Conservation (phyloP, 2,113 vertebrate species). For the Hippoglossus stenolepis region DNA sequence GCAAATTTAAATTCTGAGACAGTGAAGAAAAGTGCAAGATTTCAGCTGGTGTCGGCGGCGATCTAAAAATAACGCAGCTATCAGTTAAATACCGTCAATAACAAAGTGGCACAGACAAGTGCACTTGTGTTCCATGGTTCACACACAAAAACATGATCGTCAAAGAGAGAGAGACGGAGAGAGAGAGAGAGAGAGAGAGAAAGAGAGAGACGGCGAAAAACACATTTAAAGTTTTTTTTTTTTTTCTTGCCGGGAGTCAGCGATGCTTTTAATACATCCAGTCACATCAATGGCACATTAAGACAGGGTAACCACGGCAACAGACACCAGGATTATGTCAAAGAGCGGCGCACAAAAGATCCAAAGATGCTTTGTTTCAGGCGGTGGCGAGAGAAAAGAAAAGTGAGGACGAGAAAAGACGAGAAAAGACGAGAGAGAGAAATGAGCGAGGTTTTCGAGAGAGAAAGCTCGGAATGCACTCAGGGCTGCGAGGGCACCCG, state of each 20-base stretch:
- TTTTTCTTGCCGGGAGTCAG: constrained; percentile 35
- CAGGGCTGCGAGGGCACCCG: background rate
- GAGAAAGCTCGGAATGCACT: too few relatives aligned
- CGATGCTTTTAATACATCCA: constrained; percentile 64
- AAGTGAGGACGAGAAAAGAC: background rate
- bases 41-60: constrained; percentile 19
- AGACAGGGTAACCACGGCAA: constrained; percentile 77
- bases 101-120: constrained; percentile 29
- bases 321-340: constrained; percentile 71
- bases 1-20: too few relatives aligned
- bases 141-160: constrained; percentile 30
- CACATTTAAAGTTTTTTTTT: constrained; percentile 51
- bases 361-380: constrained; percentile 61
- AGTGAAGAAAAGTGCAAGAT: background rate
- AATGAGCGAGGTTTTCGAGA: background rate
- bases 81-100: constrained; percentile 33
- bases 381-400: constrained; percentile 13
- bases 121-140: constrained; percentile 24
- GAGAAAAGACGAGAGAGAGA: constrained; percentile 3
- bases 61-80: constrained; percentile 32
- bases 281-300: constrained; percentile 76
- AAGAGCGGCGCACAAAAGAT: constrained; percentile 59
- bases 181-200: background rate
- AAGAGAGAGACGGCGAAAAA: background rate
- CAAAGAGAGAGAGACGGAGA: background rate